A percentile compares a stretch with the other conserved stretches of the same genome.
phyloP scores from a whole-genome alignment of 2,888 invertebrate genomes.

The Microchrysa polita region DNA sequence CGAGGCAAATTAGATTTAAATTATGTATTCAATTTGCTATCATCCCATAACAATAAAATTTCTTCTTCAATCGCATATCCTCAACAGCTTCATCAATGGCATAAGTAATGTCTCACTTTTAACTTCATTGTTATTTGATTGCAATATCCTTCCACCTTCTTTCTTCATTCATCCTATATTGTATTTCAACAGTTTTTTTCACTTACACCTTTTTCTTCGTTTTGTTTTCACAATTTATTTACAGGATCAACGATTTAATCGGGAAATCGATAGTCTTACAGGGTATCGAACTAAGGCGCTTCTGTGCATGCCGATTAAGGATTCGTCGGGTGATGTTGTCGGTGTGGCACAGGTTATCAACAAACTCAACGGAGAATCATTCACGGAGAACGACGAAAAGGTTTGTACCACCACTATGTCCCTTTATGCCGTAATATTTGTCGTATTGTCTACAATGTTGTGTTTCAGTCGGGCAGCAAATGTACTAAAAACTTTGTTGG shows the following conservation, averaged over 20 bases:
- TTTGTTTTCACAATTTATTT: slow-evolving; percentile 52
- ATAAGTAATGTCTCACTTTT: slow-evolving; percentile 2
- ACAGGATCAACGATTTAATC: slow-evolving; percentile 89
- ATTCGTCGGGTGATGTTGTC: slow-evolving; percentile 92
- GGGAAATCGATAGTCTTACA: slow-evolving; percentile 91
- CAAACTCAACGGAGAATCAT: slow-evolving; percentile 85
- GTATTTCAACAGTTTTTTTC: slow-evolving; percentile 7
- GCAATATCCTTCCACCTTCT: slow-evolving; percentile 31
- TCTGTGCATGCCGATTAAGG: slow-evolving; percentile 95
- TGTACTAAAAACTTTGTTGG: too few relatives aligned
- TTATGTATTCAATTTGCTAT: too few relatives aligned
- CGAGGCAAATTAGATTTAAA: too few relatives aligned
- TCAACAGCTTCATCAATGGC: neutral
- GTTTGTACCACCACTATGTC: slow-evolving; percentile 56
- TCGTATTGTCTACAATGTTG: too few relatives aligned
- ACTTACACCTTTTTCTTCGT: neutral
- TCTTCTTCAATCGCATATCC: neutral
- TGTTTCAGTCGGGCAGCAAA: too few relatives aligned
- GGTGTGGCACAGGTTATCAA: slow-evolving; percentile 98
- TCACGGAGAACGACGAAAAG: slow-evolving; percentile 85
- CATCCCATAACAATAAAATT: too few relatives aligned
- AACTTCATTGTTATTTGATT: neutral
- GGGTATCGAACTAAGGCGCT: slow-evolving; percentile 93
- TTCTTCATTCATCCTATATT: neutral
- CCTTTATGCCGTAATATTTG: too few relatives aligned